Evolutionary conservation across 2,113 vertebrate genomes (phyloP).

Genomic region (Sinosuthora webbiana): DNA sequence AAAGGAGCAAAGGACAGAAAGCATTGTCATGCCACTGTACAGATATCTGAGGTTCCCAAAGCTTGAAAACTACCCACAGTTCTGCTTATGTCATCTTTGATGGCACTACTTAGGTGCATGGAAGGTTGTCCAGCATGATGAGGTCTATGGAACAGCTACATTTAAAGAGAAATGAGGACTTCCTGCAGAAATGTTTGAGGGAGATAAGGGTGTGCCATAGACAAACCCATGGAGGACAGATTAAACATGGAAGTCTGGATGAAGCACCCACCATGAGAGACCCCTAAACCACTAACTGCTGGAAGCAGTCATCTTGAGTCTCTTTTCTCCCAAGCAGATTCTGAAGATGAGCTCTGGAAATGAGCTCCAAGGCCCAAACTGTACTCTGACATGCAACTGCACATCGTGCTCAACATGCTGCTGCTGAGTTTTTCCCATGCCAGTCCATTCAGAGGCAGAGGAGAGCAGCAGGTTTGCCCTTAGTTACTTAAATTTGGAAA

Average conservation of each 20-base stretch:
- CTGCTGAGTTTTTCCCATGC: background rate
- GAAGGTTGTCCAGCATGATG: background rate
- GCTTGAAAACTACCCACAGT: background rate
- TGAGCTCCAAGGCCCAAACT: background rate
- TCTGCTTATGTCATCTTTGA: background rate
- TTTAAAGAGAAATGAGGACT: background rate
- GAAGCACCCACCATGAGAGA: fast-evolving
- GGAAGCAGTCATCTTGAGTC: background rate
- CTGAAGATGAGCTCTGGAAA: background rate
- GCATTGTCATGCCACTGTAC: background rate
- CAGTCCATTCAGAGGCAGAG: background rate
- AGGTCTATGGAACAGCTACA: fast-evolving
- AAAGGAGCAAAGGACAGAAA: background rate
- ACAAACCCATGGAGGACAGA: background rate
- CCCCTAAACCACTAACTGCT: background rate
- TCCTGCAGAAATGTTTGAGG: background rate
- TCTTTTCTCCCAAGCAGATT: background rate
- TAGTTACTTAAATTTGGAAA: background rate
- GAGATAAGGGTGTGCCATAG: fast-evolving
- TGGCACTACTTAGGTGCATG: background rate
- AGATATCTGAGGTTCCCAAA: background rate
- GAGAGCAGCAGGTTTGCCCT: background rate
- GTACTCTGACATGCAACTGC: background rate
- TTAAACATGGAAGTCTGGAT: background rate
- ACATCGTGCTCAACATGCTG: fast-evolving